Base-by-base conservation (phyloP, 2,888 invertebrate species). In the Synergus japonicus region DNA sequence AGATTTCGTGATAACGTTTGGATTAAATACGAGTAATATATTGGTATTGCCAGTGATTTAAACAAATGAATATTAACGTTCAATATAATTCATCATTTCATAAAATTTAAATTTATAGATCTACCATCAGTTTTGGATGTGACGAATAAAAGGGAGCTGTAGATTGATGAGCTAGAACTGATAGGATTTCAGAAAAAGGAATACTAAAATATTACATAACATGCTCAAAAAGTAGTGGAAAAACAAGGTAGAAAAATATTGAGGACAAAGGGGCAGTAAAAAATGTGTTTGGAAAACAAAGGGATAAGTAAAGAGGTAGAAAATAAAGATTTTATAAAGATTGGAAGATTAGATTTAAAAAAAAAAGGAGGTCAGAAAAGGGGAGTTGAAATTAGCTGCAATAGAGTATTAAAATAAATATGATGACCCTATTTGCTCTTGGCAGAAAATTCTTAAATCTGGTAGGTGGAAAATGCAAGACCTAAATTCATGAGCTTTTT, bases 401-500 rank as follows among this genome's bases (percentile, higher is more conserved):
- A 7, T 54, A 54, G n/a, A 54, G 54, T 69, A 22, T 29, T 18
- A 69, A 29, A 69, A 49, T 49, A 69, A 46, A 69, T 69, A 46
- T 69, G 44, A 49, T 49, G 13, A 49, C 69, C 44, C 29, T 10
- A 13, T 44, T 18, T 67, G 18, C 18, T 46, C n/a, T 46, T 46
- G 0, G 13, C 29, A 12, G 22, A 49, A 29, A 44, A 46, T 49
- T 22, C 67, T 22, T 69, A 46, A 22, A 12, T 46, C 22, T 29
- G 13, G 12, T 2, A 67, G 44, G 29, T 18, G 29, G 46, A 49
- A 69, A 69, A 69, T 49, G 69, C 69, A 46, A 69, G 49, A 46
- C 69, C 46, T 69, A 46, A 46, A 69, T 69, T 69, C 69, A 69
- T 69, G 69, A 69, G 69, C 46, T 69, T 69, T 69, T 49, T 15